Evolutionary conservation across 2,797 vertebrate genomes (phyloP).

Genomic region (Pipistrellus nathusii): DNA sequence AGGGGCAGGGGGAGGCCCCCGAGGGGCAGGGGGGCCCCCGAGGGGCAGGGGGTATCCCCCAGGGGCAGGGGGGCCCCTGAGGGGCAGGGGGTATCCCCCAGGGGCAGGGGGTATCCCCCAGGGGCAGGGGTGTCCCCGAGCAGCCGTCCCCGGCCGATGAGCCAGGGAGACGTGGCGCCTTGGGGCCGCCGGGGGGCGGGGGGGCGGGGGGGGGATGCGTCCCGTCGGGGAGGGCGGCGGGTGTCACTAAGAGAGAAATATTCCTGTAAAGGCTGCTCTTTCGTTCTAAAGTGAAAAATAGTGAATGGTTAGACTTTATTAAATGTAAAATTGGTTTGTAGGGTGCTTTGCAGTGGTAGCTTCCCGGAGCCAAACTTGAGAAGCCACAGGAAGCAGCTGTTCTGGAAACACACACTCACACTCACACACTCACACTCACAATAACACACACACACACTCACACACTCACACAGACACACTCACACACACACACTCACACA

Average conservation of each 20-base stretch:
- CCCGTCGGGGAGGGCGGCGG: constrained; percentile 76
- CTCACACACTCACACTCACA: background rate
- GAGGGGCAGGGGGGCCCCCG: too few relatives aligned
- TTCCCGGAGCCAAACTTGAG: constrained; percentile 81
- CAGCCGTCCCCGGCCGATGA: constrained; percentile 75
- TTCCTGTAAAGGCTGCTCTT: constrained; percentile 85
- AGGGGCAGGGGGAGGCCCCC: too few relatives aligned
- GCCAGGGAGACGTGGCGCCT: constrained; percentile 58
- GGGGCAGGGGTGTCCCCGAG: too few relatives aligned
- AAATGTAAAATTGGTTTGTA: constrained; percentile 88
- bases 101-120: too few relatives aligned
- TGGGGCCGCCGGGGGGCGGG: background rate
- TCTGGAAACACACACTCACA: background rate
- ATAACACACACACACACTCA: background rate
- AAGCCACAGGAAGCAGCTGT: constrained; percentile 72
- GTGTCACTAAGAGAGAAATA: constrained; percentile 80
- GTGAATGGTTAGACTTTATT: constrained; percentile 89
- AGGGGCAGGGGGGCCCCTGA: too few relatives aligned
- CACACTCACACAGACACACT: too few relatives aligned
- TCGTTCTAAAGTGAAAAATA: constrained; percentile 88
- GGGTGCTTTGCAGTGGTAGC: constrained; percentile 78
- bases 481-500: too few relatives aligned
- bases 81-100: too few relatives aligned
- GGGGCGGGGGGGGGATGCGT: constrained; percentile 76
- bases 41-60: too few relatives aligned